Percentiles rank a stretch among this genome's conserved stretches.
Evolutionary conservation across 2,113 vertebrate genomes (phyloP).

Genomic region (Cyprinodon brontotheroides): DNA sequence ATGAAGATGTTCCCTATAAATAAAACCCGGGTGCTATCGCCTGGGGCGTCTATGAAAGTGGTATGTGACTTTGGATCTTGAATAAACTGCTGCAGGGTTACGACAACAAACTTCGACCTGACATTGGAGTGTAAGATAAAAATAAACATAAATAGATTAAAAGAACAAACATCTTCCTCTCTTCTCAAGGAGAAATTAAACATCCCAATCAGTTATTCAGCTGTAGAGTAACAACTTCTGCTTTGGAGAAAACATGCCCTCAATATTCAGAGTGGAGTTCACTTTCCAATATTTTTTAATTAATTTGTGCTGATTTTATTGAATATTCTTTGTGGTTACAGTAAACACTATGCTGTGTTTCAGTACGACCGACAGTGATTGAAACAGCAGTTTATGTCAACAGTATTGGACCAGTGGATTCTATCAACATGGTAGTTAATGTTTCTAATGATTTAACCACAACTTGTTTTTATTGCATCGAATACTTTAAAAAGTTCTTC

Average conservation of each 20-base stretch:
- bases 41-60: constrained; percentile 94
- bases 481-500: background rate
- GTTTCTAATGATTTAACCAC: background rate
- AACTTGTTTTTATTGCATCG: background rate
- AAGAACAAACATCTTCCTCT: background rate
- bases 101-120: constrained; percentile 95
- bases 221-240: background rate
- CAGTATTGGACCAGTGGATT: constrained; percentile 96
- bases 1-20: constrained; percentile 93
- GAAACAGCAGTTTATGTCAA: constrained; percentile 97
- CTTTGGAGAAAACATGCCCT: background rate
- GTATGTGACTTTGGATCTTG: constrained; percentile 92
- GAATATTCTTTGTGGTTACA: background rate
- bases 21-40: constrained; percentile 96
- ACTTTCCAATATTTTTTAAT: background rate
- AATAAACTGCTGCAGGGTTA: constrained; percentile 93
- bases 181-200: background rate
- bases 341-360: constrained; percentile 38
- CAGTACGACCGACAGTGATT: constrained; percentile 94
- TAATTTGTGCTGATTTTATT: background rate
- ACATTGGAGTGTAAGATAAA: constrained; percentile 88
- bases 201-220: too few relatives aligned
- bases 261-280: background rate
- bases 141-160: background rate
- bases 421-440: constrained; percentile 97